phyloP scores from a whole-genome alignment of 2,113 vertebrate genomes.

The Calyptommatus sinebrachiatus region DNA sequence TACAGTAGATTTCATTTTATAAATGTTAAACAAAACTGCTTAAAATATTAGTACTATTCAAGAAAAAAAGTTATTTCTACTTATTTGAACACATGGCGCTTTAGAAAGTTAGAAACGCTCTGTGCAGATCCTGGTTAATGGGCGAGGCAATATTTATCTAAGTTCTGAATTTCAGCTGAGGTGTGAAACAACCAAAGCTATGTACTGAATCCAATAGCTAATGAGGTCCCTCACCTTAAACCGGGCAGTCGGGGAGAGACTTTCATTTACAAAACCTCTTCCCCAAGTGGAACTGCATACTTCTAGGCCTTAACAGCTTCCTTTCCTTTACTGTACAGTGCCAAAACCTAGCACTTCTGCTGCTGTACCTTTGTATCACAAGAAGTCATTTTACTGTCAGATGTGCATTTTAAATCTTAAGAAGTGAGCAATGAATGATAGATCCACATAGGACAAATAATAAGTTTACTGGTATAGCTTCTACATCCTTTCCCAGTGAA shows the following conservation, averaged over 20 bases:
- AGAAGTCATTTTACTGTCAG: conserved; percentile 37
- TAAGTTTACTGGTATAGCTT: neutral
- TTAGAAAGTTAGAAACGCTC: conserved; percentile 18
- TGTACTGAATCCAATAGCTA: neutral
- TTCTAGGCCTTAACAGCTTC: conserved; percentile 43
- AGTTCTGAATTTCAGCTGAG: conserved; percentile 23
- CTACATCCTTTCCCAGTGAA: neutral
- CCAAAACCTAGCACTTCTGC: conserved; percentile 68
- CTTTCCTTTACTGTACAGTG: conserved; percentile 62
- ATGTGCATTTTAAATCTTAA: conserved; percentile 46
- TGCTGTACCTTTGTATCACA: conserved; percentile 50
- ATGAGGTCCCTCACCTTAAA: conserved; percentile 25
- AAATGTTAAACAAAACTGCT: conserved; percentile 34
- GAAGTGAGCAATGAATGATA: conserved; percentile 27
- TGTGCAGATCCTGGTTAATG: conserved; percentile 33
- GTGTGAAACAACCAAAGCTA: conserved; percentile 17
- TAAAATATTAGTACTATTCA: conserved; percentile 31
- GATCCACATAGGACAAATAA: conserved; percentile 2
- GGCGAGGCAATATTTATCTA: conserved; percentile 45
- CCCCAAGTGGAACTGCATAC: conserved; percentile 46
- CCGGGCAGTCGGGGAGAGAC: conserved; percentile 17
- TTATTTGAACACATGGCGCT: conserved; percentile 23
- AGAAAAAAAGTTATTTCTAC: conserved; percentile 44
- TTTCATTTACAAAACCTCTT: conserved; percentile 39
- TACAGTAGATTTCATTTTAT: conserved; percentile 58